phyloP scores from a whole-genome alignment of 2,888 invertebrate species.

The Drosophila sordidapex region DNA sequence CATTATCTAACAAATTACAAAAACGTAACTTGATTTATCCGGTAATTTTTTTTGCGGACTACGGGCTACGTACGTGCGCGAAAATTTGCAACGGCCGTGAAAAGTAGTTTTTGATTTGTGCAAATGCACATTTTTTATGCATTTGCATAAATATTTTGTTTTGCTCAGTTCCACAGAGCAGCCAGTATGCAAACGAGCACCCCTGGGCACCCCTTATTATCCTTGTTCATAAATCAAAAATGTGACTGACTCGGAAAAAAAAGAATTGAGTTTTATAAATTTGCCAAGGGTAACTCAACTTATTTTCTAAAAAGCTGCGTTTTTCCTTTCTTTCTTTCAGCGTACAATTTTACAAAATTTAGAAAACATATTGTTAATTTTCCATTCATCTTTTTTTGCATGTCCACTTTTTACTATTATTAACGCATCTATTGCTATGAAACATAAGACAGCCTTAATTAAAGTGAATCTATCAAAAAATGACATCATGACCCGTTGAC shows the following conservation, averaged over 20 bases:
- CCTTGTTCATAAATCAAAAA: background rate
- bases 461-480: constrained; percentile 69
- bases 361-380: too few relatives aligned
- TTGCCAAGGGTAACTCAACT: background rate
- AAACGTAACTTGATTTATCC: constrained; percentile 84
- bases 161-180: constrained; percentile 7
- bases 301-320: background rate
- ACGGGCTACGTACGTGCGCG: constrained; percentile 33
- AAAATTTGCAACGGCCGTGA: constrained; percentile 69
- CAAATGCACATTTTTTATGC: constrained; percentile 28
- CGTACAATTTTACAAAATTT: background rate
- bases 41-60: constrained; percentile 74
- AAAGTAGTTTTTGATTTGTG: constrained; percentile 59
- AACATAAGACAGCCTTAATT: constrained; percentile 29
- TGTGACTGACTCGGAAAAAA: background rate
- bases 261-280: background rate
- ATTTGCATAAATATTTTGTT: constrained; percentile 40
- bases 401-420: too few relatives aligned
- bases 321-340: background rate
- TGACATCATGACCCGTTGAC: constrained; percentile 80
- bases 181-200: background rate
- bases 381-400: too few relatives aligned
- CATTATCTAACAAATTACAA: constrained; percentile 83
- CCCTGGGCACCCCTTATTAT: background rate
- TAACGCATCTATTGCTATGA: too few relatives aligned